Base-by-base conservation (phyloP, 1,140 invertebrate species). In the Plectrocnemia conspersa region DNA sequence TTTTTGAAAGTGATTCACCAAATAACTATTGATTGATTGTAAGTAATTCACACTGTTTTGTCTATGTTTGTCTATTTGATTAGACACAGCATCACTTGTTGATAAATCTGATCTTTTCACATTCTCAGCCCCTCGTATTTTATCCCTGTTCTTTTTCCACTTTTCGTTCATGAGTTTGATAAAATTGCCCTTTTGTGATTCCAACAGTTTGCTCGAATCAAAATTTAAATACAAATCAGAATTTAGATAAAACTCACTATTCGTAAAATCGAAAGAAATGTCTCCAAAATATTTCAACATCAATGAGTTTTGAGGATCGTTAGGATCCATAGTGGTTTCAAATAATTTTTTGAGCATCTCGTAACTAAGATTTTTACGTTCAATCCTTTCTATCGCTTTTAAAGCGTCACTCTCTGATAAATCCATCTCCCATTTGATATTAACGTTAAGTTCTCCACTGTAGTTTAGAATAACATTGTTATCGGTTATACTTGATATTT, bases 1-100 rank as follows among this genome's bases (percentile, higher is more conserved):
- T 38, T 64, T 63, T 4, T 58, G 58, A 18, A 65, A 66, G 22
- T 79, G 72, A 52, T 74, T 74, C 22, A 77, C 69, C 9, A 82
- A 71, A 27, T 71, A 73, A 52, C 78, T 74, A 56, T 80, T 74
- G 0, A 82, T 68, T 57, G 78, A 65, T 32, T 75, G 68, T 2
- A 81, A 61, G 57, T 71, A 75, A 49, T 75, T 73, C 40, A 68
- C 65, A 0, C 79, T 78, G n/a, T 69, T 69, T 54, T 70, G 71
- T 46, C 77, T 68, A 62, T 76, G 74, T 29, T 66, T 50, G 53
- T 78, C 73, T 22, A 78, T 67, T 18, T 74, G 68, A 60, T 76
- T 70, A 55, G 71, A 64, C 29, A 63, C 64, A 38, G 64, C 45
- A 38, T 25, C n/a, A n/a, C n/a, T n/a, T n/a, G n/a, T 67, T 13